phyloP scores from a whole-genome alignment of 1,140 invertebrate species.

The Drosophila lacertosa region DNA sequence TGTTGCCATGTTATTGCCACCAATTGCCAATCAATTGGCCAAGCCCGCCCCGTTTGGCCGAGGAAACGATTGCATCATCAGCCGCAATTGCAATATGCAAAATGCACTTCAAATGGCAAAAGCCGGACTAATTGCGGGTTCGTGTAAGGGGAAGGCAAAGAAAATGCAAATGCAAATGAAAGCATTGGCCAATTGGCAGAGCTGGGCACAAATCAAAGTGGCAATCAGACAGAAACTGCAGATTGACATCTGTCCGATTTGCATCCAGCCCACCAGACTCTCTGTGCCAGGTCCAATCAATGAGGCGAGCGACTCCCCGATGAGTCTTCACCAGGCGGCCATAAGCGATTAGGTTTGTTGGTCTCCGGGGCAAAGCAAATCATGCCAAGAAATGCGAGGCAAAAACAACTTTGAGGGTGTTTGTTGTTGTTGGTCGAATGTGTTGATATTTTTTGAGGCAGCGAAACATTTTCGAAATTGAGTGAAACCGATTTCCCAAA shows the following conservation, averaged over 20 bases:
- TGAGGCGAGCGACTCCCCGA: slow-evolving; percentile 50
- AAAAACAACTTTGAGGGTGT: slow-evolving; percentile 37
- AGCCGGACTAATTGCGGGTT: slow-evolving; percentile 44
- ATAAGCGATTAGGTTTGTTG: slow-evolving; percentile 83
- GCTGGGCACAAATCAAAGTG: slow-evolving; percentile 46
- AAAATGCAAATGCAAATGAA: slow-evolving; percentile 30
- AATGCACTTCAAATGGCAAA: slow-evolving; percentile 42
- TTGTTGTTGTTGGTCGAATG: slow-evolving; percentile 25
- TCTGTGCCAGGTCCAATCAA: slow-evolving; percentile 36
- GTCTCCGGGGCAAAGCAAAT: slow-evolving; percentile 54
- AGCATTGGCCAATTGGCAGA: slow-evolving; percentile 13
- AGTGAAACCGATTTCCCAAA: slow-evolving; percentile 79
- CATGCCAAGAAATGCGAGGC: not conserved
- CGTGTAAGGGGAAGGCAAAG: slow-evolving; percentile 8
- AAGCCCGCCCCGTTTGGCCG: no score
- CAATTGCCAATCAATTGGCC: slow-evolving; percentile 34
- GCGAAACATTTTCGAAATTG: slow-evolving; percentile 69
- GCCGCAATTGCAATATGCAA: slow-evolving; percentile 32
- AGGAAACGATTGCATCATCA: slow-evolving; percentile 29
- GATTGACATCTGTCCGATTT: slow-evolving; percentile 78
- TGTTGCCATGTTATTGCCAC: slow-evolving; percentile 29
- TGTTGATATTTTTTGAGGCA: slow-evolving; percentile 50
- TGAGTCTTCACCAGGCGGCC: slow-evolving; percentile 64
- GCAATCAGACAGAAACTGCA: slow-evolving; percentile 69
- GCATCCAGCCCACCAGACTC: no score